Evolutionary conservation across 1,140 invertebrate species (phyloP).

Genomic region (Heliothis virescens): DNA sequence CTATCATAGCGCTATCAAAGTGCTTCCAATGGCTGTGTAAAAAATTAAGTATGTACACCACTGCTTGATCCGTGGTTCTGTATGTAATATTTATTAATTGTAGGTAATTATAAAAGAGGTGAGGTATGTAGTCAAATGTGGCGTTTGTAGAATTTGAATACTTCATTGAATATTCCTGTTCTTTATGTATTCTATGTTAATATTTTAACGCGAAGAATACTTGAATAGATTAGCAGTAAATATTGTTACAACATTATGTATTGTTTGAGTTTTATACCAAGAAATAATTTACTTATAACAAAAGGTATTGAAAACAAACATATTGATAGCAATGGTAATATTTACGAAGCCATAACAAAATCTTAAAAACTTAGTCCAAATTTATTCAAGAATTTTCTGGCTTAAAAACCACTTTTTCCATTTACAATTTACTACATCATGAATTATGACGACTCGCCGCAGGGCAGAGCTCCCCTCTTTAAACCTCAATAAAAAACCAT

Average conservation of each 20-base stretch:
- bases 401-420: not conserved
- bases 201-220: constrained; percentile 21
- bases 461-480: constrained; percentile 15
- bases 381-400: not conserved
- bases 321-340: not conserved
- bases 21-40: constrained; percentile 54
- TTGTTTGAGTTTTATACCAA: not conserved
- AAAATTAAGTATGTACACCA: constrained; percentile 50
- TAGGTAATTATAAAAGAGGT: too few species aligned
- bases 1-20: constrained; percentile 58
- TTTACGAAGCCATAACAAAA: not conserved
- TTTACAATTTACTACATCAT: constrained; percentile 5
- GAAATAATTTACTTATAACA: not conserved
- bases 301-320: not conserved
- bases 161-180: not conserved
- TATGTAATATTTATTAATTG: not conserved
- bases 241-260: not conserved
- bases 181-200: constrained; percentile 29
- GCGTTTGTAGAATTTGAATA: constrained; percentile 1
- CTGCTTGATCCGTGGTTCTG: not conserved
- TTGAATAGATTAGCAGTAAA: constrained; percentile 7
- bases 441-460: constrained; percentile 17
- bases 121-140: not conserved
- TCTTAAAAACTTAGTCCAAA: not conserved
- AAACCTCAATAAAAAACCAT: constrained; percentile 29